Evolutionary conservation across 2,113 vertebrate species (phyloP).

Genomic region (Colossoma macropomum): DNA sequence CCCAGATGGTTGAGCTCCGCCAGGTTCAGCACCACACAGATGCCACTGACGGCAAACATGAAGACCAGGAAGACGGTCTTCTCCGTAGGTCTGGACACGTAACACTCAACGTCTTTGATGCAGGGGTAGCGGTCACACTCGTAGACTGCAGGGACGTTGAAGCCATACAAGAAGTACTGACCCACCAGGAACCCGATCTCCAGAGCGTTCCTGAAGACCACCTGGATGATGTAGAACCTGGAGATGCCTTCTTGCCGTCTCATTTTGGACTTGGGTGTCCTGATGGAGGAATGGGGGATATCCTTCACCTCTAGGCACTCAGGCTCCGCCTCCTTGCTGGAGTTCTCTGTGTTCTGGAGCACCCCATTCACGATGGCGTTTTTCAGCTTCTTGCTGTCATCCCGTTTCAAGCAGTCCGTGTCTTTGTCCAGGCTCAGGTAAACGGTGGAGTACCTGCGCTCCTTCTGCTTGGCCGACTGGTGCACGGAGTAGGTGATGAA

Average conservation of each 20-base stretch:
- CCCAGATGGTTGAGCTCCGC: constrained; percentile 92
- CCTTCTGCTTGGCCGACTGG: constrained; percentile 90
- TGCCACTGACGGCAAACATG: constrained; percentile 92
- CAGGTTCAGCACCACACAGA: constrained; percentile 90
- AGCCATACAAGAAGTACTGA: constrained; percentile 91
- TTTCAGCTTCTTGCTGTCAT: constrained; percentile 88
- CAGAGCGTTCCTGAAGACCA: constrained; percentile 91
- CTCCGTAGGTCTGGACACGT: constrained; percentile 91
- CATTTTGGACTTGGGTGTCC: constrained; percentile 89
- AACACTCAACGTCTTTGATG: constrained; percentile 92
- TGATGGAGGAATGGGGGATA: constrained; percentile 78
- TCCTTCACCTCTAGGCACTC: constrained; percentile 89
- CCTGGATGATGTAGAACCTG: constrained; percentile 93
- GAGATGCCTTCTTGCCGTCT: constrained; percentile 92
- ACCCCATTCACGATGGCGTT: constrained; percentile 89
- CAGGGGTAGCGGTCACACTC: constrained; percentile 92
- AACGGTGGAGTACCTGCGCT: constrained; percentile 86
- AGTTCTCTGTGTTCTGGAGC: constrained; percentile 90
- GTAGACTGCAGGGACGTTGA: constrained; percentile 88
- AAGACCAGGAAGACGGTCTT: constrained; percentile 92
- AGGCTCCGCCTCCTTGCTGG: constrained; percentile 86
- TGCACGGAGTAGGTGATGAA: constrained; percentile 95
- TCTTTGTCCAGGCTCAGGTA: constrained; percentile 88
- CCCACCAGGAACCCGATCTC: constrained; percentile 93
- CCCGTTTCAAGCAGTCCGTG: constrained; percentile 80